A percentile compares a stretch with the other conserved stretches of the same genome.
phyloP scores from a whole-genome alignment of 2,113 vertebrate species.

The Lophochroa leadbeateri region DNA sequence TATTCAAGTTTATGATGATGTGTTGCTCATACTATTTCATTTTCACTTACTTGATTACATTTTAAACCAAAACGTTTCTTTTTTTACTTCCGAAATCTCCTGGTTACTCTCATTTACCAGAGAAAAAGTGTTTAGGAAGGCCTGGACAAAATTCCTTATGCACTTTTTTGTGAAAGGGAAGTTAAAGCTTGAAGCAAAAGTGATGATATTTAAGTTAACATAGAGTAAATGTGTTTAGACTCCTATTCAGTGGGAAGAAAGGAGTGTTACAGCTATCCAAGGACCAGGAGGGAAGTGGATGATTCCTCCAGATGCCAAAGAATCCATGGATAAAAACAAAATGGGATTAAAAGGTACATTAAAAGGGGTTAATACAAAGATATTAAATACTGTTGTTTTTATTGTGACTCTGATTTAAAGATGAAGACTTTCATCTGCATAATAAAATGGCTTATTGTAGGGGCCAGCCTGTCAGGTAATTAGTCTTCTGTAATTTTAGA shows the following conservation, averaged over 20 bases:
- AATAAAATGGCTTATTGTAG: background rate
- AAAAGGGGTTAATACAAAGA: background rate
- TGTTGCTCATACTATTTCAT: background rate
- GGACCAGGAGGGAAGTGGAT: slow-evolving; percentile 92
- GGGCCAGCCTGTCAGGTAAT: background rate
- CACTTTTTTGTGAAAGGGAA: background rate
- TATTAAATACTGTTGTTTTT: background rate
- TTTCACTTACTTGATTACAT: background rate
- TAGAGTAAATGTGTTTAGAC: slow-evolving; percentile 72
- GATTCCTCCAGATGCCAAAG: slow-evolving; percentile 94
- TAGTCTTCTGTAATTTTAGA: background rate
- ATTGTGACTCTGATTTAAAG: background rate
- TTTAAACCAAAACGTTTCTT: background rate
- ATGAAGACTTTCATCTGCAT: background rate
- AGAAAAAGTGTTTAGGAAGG: background rate
- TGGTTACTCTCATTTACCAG: background rate
- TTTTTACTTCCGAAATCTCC: background rate
- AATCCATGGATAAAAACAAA: slow-evolving; percentile 96
- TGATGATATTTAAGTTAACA: background rate
- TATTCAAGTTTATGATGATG: background rate
- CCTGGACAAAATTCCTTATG: background rate
- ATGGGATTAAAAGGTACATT: slow-evolving; percentile 92
- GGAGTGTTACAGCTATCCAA: slow-evolving; percentile 89
- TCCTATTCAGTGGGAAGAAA: slow-evolving; percentile 92
- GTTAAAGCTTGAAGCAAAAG: background rate